phyloP scores from a whole-genome alignment of 2,888 invertebrate species.

The Volucella bombylans region DNA sequence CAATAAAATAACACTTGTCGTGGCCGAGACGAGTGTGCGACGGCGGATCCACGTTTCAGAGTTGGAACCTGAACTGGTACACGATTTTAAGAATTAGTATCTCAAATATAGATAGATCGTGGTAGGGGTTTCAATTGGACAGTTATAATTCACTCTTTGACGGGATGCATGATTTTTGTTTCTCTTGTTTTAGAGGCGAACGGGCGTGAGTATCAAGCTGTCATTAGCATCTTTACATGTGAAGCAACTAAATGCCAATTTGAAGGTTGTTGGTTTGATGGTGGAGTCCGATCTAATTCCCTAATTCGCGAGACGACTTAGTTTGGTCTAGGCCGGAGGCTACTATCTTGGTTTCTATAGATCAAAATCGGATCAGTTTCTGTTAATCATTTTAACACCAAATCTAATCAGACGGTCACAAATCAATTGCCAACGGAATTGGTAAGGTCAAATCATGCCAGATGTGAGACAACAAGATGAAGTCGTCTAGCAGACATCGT shows the following conservation, averaged over 20 bases:
- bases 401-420: slow-evolving; percentile 17
- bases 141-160: slow-evolving; percentile 59
- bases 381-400: slow-evolving; percentile 19
- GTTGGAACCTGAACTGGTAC: slow-evolving; percentile 37
- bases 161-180: slow-evolving; percentile 42
- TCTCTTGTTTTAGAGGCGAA: not conserved
- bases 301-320: not conserved
- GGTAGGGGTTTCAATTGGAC: slow-evolving; percentile 45
- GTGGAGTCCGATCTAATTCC: not conserved
- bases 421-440: not conserved
- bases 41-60: not conserved
- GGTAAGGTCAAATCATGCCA: too few species aligned
- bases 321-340: slow-evolving; percentile 7
- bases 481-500: too few species aligned
- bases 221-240: slow-evolving; percentile 61
- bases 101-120: slow-evolving; percentile 60
- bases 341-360: slow-evolving; percentile 1
- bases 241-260: slow-evolving; percentile 39
- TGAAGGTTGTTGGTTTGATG: not conserved
- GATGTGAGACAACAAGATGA: too few species aligned
- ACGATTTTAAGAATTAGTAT: slow-evolving; percentile 63
- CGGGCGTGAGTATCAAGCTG: slow-evolving; percentile 16
- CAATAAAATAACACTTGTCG: slow-evolving; percentile 57
- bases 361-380: slow-evolving; percentile 36
- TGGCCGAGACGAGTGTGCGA: not conserved